These are phyloP conservation scores for Drosophila limbata DNA, from an alignment of 2,888 invertebrate species.

Conservation along the genomic window DNA sequence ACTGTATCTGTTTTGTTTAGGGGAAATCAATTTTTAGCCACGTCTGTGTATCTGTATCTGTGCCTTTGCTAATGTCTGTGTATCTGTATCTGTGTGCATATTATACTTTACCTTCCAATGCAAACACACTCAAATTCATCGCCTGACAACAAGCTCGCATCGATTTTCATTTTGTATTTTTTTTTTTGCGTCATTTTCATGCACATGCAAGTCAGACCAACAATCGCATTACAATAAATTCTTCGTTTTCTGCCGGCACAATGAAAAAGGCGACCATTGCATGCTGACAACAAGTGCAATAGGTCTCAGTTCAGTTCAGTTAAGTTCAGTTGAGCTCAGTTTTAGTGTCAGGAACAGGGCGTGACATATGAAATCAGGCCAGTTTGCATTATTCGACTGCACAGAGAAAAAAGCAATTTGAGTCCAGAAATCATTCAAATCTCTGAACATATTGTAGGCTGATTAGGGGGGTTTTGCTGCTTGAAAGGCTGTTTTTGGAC, in stretches of 20 bases:
- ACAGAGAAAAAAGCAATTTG: too few species aligned
- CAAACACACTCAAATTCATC: constrained; percentile 31
- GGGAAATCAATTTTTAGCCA: constrained; percentile 72
- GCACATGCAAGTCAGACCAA: constrained; percentile 64
- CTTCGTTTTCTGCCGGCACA: constrained; percentile 36
- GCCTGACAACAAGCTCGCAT: constrained; percentile 69
- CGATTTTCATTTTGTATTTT: constrained; percentile 60
- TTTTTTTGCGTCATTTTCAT: constrained; percentile 26
- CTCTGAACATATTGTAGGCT: too few species aligned
- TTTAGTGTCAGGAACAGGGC: constrained; percentile 43
- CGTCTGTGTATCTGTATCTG: constrained; percentile 34
- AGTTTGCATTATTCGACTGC: constrained; percentile 18
- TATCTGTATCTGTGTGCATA: constrained; percentile 44
- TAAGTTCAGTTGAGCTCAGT: not conserved
- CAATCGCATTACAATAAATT: constrained; percentile 79
- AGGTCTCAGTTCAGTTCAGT: constrained; percentile 3
- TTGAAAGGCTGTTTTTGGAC: too few species aligned
- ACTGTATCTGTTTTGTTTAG: constrained; percentile 42
- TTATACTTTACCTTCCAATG: constrained; percentile 42
- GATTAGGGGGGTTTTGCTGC: too few species aligned
- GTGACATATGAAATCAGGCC: constrained; percentile 54
- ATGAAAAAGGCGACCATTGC: constrained; percentile 36
- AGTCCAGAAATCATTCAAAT: too few species aligned
- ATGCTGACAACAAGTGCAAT: constrained; percentile 58
- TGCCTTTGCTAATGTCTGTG: constrained; percentile 1